Percentiles rank a stretch among this genome's conserved stretches.
These are phyloP conservation scores for Lepidurus apus DNA, from an alignment of 1,140 invertebrate species.

Conservation along the genomic window DNA sequence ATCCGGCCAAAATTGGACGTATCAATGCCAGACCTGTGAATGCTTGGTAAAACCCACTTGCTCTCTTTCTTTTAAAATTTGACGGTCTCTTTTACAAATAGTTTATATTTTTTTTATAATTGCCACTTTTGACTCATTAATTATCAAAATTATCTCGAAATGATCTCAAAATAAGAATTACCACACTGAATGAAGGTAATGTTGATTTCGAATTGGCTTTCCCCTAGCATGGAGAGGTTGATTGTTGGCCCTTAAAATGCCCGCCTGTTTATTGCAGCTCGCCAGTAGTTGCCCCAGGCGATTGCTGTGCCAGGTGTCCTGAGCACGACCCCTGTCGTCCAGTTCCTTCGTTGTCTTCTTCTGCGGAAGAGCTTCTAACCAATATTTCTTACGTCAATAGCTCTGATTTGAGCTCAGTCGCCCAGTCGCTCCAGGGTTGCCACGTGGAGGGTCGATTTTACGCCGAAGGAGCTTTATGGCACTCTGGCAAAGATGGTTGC, in stretches of 20 bases:
- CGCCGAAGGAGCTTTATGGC: slow-evolving; percentile 56
- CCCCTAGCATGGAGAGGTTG: slow-evolving; percentile 73
- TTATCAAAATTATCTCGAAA: too few species aligned
- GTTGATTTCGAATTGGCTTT: slow-evolving; percentile 33
- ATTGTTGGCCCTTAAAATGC: slow-evolving; percentile 82
- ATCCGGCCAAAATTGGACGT: slow-evolving; percentile 78
- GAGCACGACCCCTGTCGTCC: slow-evolving; percentile 51
- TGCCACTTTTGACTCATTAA: too few species aligned
- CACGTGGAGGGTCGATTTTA: slow-evolving; percentile 56
- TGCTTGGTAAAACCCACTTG: slow-evolving; percentile 59
- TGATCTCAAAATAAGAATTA: too few species aligned
- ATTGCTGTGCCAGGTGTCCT: slow-evolving; percentile 66
- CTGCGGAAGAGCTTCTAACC: slow-evolving; percentile 32
- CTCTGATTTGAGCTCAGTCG: slow-evolving; percentile 39
- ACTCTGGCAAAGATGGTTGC: slow-evolving; percentile 60
- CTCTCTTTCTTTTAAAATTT: not conserved
- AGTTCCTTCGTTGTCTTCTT: slow-evolving; percentile 23
- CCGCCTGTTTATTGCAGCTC: slow-evolving; percentile 63
- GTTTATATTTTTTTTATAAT: too few species aligned
- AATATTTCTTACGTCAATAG: slow-evolving; percentile 35
- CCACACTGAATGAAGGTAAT: not conserved
- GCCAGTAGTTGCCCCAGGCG: slow-evolving; percentile 56
- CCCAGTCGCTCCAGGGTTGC: slow-evolving; percentile 47
- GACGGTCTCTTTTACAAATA: too few species aligned
- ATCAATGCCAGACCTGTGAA: slow-evolving; percentile 84